A percentile compares a stretch with the other conserved stretches of the same genome.
phyloP scores from a whole-genome alignment of 2,113 vertebrate species.

The Eurystomus gularis region DNA sequence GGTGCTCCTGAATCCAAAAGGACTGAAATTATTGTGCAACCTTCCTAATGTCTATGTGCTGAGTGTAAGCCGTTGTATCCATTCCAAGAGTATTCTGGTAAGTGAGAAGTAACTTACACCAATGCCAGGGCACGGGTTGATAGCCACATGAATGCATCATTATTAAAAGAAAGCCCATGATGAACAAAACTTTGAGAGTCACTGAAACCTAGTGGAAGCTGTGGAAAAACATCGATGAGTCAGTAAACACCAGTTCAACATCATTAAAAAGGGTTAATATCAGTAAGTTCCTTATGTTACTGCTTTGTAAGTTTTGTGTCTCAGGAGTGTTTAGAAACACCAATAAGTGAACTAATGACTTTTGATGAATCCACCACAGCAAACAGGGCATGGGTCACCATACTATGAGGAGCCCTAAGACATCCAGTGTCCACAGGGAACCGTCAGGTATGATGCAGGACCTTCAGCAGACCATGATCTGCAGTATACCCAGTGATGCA shows the following conservation, averaged over 20 bases:
- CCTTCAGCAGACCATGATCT: neutral
- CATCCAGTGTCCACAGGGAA: neutral
- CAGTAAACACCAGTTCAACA: neutral
- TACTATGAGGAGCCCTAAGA: neutral
- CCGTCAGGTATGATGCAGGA: neutral
- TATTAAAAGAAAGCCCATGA: neutral
- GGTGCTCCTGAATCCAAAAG: neutral
- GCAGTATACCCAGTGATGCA: neutral
- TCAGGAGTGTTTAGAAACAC: neutral
- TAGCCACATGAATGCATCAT: neutral
- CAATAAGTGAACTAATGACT: neutral
- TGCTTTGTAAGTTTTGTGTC: neutral
- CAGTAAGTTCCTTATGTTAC: neutral
- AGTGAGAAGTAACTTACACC: neutral
- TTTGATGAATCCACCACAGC: neutral
- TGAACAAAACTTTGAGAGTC: neutral
- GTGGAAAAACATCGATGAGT: neutral
- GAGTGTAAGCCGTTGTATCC: neutral
- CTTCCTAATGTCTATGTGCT: neutral
- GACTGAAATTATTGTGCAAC: neutral
- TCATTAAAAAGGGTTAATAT: neutral
- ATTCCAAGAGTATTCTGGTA: neutral
- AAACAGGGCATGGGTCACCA: rapidly evolving
- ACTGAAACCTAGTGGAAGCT: neutral
- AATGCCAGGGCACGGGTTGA: neutral